Evolutionary conservation across 2,797 vertebrate genomes (phyloP).

Genomic region (Pelodytes ibericus): DNA sequence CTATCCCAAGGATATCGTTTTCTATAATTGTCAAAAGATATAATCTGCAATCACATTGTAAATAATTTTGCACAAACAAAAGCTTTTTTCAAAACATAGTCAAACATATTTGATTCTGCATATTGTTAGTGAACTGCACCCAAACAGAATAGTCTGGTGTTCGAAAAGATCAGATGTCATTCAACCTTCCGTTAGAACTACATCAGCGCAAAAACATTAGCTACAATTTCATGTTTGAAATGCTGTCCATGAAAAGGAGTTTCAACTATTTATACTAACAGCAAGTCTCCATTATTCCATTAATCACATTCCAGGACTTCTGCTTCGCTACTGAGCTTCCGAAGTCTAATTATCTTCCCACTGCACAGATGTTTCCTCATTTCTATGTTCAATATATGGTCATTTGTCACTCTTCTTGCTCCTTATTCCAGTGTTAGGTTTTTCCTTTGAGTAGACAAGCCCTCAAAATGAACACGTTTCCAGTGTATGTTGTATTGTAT

Average conservation of each 20-base stretch:
- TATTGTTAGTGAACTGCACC: background rate
- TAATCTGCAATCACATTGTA: background rate
- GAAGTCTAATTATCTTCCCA: constrained; percentile 57
- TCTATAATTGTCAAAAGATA: too few relatives aligned
- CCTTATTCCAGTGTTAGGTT: constrained; percentile 56
- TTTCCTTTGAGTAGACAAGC: constrained; percentile 45
- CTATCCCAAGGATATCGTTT: background rate
- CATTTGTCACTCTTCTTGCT: constrained; percentile 53
- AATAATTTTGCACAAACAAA: background rate
- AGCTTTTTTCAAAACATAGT: background rate
- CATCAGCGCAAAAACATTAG: constrained; percentile 54
- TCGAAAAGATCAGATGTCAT: constrained; percentile 18
- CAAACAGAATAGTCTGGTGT: background rate
- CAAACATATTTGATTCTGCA: background rate
- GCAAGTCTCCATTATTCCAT: constrained; percentile 60
- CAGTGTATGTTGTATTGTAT: constrained; percentile 39
- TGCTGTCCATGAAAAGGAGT: constrained; percentile 57
- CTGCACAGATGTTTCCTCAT: constrained; percentile 58
- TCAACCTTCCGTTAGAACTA: constrained; percentile 53
- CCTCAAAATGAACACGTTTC: constrained; percentile 51
- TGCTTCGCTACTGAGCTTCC: constrained; percentile 49
- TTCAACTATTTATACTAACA: constrained; percentile 58
- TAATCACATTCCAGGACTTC: constrained; percentile 60
- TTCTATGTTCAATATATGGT: constrained; percentile 56
- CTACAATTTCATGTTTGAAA: constrained; percentile 60